These are phyloP conservation scores for Dallia pectoralis DNA, from an alignment of 2,797 vertebrate genomes.

Conservation along the genomic window DNA sequence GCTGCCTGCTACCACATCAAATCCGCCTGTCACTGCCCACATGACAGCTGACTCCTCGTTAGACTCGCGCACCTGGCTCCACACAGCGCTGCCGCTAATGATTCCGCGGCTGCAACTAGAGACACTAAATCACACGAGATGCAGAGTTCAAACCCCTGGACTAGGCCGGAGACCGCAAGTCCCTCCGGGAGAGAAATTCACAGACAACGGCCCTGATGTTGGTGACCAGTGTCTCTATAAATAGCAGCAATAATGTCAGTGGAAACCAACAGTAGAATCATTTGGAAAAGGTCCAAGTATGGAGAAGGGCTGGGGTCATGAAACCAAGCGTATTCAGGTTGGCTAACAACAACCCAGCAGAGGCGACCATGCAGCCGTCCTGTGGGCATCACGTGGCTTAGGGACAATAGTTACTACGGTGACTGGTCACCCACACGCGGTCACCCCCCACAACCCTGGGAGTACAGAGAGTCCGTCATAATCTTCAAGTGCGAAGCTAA, in stretches of 20 bases:
- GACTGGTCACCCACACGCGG: not conserved
- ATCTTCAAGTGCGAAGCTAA: slow-evolving; percentile 16
- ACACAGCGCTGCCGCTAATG: slow-evolving; percentile 20
- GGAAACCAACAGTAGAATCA: too few relatives aligned
- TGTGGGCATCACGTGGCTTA: slow-evolving; percentile 11
- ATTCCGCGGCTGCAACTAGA: slow-evolving; percentile 25
- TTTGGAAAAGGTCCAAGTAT: not conserved
- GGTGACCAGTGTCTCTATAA: not conserved
- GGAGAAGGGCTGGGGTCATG: not conserved
- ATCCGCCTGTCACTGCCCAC: slow-evolving; percentile 29
- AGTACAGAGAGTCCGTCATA: slow-evolving; percentile 1
- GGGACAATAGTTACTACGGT: slow-evolving; percentile 10
- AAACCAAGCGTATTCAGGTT: not conserved
- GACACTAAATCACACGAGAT: not conserved
- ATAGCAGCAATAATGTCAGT: not conserved
- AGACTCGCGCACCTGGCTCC: slow-evolving; percentile 45
- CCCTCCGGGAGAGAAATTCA: not conserved
- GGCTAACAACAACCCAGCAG: not conserved
- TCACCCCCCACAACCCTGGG: slow-evolving; percentile 11
- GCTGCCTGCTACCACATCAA: slow-evolving; percentile 20
- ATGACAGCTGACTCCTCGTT: slow-evolving; percentile 50
- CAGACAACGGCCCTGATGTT: not conserved
- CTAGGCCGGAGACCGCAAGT: not conserved
- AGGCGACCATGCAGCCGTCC: not conserved
- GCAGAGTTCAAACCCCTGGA: not conserved